Evolutionary conservation across 1,140 invertebrate species (phyloP), one percentile per base, ranked within the genome.

Genomic region (Drosophila trapezifrons): DNA sequence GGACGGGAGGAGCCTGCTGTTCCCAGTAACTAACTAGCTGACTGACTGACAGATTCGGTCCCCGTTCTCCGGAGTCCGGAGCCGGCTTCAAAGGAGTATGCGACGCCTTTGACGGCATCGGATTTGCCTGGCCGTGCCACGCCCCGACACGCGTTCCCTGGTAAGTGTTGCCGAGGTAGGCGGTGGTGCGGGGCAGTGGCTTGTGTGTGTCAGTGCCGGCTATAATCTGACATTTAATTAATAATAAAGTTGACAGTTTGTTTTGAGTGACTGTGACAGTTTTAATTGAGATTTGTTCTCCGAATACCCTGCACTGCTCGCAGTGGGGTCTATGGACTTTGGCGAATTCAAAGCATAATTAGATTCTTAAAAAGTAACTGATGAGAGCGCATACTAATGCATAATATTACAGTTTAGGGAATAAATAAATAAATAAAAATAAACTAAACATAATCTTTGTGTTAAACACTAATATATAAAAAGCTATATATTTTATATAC

Each of bases 191-290:
- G 38, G 27, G 49, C 35, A 57, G 35, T 18, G 43, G 35, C 51
- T 52, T 42, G 25, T 58, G 60, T 78, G 59, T 62, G 74, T 76
- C 80, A 60, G 71, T 60, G 56, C 40, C 72, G 76, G 82, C 72
- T 90, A 90, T 90, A 90, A 90, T 90, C 86, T 86, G 86, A 86
- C 86, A 90, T 90, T 90, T 90, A 90, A 90, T 90, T 90, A 90
- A 90, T 90, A 90, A 90, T 90, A 90, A 90, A 90, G 79, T 86
- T 82, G 86, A 90, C 86, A 90, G 84, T 69, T 90, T 90, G 86
- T 90, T 86, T 79, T 90, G 82, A 90, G 82, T 82, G 76, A 90
- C 73, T 90, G 86, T 90, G 86, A 90, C 86, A 90, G 86, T 90
- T 86, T 86, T 82, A 90, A 90, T 90, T 90, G 86, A 90, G 81